Conservation (phyloP, 2,113 vertebrate genomes). For the Campylomormyrus tamandua region DNA sequence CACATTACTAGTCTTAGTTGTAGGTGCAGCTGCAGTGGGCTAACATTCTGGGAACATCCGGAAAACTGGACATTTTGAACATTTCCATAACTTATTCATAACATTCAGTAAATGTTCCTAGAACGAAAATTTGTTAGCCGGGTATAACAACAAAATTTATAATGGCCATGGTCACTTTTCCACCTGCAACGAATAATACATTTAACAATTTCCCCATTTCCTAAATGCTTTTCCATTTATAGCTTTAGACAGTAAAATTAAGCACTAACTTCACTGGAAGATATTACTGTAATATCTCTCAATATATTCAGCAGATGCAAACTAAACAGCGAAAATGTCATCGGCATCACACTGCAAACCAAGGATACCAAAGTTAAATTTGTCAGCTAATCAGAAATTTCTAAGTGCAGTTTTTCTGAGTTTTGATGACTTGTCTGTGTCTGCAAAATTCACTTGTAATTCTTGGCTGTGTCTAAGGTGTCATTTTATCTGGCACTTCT, state of each 20-base stretch:
- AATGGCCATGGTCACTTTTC: not conserved
- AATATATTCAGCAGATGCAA: not conserved
- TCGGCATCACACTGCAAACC: not conserved
- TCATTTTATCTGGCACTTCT: not conserved
- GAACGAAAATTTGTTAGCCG: not conserved
- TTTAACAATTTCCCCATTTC: not conserved
- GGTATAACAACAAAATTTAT: not conserved
- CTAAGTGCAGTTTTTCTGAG: not conserved
- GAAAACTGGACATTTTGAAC: not conserved
- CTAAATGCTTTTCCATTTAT: not conserved
- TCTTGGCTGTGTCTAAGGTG: constrained; percentile 1
- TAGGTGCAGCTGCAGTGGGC: not conserved
- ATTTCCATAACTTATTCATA: not conserved
- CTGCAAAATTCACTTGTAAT: not conserved
- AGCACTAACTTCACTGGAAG: not conserved
- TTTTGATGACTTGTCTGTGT: not conserved
- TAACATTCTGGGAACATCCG: not conserved
- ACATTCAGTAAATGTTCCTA: not conserved
- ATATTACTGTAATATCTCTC: not conserved
- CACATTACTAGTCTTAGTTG: not conserved
- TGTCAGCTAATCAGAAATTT: constrained; percentile 1
- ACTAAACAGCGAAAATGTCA: not conserved
- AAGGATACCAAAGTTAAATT: not conserved
- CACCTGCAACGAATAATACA: not conserved
- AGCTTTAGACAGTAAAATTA: not conserved